Evolutionary conservation across 1,140 invertebrate species (phyloP), one percentile per base, ranked within the genome.

Genomic region (Maconellicoccus hirsutus): DNA sequence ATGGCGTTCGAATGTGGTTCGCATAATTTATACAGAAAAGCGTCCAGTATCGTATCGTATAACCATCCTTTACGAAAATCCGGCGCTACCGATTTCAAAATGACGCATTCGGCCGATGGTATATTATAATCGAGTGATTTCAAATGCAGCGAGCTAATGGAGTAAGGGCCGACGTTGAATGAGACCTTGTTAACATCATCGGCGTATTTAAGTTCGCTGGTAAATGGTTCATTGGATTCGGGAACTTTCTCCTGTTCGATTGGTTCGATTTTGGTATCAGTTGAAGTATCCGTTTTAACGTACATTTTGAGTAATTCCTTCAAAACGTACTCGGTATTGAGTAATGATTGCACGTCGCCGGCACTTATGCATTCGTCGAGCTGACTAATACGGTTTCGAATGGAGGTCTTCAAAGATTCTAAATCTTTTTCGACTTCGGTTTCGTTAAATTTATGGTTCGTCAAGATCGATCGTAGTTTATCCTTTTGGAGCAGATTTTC

Each of bases 101-200:
- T 25, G 12, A 10, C 63, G 23, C 23, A 69, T 25, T 69, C 63
- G 10, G 23, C 63, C 23, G 23, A 25, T 8, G 63, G 63, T 26
- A 69, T 69, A 69, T 69, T 29, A n/a, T 25, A 29, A 69, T 69
- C 63, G 23, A 69, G 26, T 69, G 63, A 69, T 69, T 69, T 69
- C 6, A 69, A n/a, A 69, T 69, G 63, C 12, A 26, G 23, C 3
- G 26, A 22, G 10, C 26, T 69, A n/a, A 69, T 29, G 6, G 23
- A 26, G 22, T 69, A 69, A 26, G 63, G 63, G 26, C 63, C 63
- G 3, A 69, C 23, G 14, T 69, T 69, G 21, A 70, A 70, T 3
- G 29, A 3, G 10, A 23, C 29, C 38, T 69, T 69, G 23, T 26
- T 26, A 8, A 69, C 23, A 69, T 25, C 23, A 22, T 71, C 70